phyloP scores from a whole-genome alignment of 2,797 vertebrate genomes.

The Delichon dasypus region DNA sequence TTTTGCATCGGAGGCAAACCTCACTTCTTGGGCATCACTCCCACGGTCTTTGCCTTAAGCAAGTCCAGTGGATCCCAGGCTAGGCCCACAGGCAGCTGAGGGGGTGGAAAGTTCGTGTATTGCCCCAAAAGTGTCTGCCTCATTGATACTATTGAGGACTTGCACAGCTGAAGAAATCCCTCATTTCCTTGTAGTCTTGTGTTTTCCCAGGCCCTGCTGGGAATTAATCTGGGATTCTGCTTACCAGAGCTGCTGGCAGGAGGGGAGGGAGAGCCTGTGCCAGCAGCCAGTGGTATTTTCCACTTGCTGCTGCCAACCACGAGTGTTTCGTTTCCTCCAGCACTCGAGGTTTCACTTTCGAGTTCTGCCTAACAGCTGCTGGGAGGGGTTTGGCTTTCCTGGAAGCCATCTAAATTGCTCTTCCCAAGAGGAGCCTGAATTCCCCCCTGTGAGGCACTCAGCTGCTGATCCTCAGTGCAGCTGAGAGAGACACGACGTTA shows the following conservation, averaged over 20 bases:
- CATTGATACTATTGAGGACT: rapidly evolving
- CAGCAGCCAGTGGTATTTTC: background rate
- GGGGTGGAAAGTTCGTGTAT: rapidly evolving
- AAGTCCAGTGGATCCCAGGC: background rate
- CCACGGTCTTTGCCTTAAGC: background rate
- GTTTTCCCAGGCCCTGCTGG: background rate
- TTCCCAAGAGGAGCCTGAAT: background rate
- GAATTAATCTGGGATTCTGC: background rate
- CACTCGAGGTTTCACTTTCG: conserved; percentile 29
- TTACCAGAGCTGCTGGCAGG: background rate
- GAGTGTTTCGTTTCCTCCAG: rapidly evolving
- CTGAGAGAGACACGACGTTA: rapidly evolving
- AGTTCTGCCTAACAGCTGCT: background rate
- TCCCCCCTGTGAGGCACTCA: rapidly evolving
- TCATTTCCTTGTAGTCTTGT: rapidly evolving
- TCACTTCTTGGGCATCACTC: background rate
- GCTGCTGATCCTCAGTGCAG: background rate
- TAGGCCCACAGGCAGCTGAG: background rate
- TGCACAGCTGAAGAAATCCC: background rate
- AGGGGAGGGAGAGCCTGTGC: background rate
- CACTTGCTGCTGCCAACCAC: background rate
- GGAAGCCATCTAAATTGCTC: background rate
- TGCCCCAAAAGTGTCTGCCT: background rate
- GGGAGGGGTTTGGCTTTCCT: background rate
- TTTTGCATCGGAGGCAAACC: background rate